A percentile compares a stretch with the other conserved stretches of the same genome.
Evolutionary conservation across 2,888 invertebrate genomes (phyloP).

Genomic region (Drosophila diplacantha): DNA sequence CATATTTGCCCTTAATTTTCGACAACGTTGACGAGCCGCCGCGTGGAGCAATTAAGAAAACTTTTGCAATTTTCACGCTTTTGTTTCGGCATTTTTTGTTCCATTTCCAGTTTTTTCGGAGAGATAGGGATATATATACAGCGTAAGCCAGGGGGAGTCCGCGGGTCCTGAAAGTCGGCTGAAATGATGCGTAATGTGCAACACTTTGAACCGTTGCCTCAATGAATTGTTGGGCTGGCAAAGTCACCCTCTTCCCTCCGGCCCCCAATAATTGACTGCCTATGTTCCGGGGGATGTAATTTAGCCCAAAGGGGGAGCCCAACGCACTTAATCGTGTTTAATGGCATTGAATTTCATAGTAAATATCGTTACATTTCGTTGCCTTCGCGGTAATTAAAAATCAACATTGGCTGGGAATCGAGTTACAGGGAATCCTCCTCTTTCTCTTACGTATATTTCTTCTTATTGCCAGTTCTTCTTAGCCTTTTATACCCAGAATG

Average conservation of each 20-base stretch:
- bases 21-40: conserved; percentile 41
- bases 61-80: conserved; percentile 68
- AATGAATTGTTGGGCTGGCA: conserved; percentile 53
- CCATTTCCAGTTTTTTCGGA: conserved; percentile 15
- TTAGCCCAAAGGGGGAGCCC: conserved; percentile 2
- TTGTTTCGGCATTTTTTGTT: conserved; percentile 50
- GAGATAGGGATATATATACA: conserved; percentile 13
- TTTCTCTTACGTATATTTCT: background rate
- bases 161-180: conserved; percentile 15
- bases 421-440: conserved; percentile 28
- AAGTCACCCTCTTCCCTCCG: background rate
- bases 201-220: conserved; percentile 62
- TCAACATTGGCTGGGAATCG: conserved; percentile 59
- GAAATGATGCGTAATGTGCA: conserved; percentile 62
- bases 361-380: conserved; percentile 36
- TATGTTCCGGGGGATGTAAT: conserved; percentile 20
- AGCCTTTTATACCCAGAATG: background rate
- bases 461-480: conserved; percentile 2
- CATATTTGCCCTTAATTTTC: conserved; percentile 68
- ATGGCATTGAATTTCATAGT: conserved; percentile 46
- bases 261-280: conserved; percentile 22
- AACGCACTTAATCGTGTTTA: conserved; percentile 42
- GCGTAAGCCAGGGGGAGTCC: conserved; percentile 1
- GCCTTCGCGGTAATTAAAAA: conserved; percentile 59
- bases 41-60: conserved; percentile 66